Evolutionary conservation across 2,888 invertebrate species (phyloP).

Genomic region (Pecten maximus): DNA sequence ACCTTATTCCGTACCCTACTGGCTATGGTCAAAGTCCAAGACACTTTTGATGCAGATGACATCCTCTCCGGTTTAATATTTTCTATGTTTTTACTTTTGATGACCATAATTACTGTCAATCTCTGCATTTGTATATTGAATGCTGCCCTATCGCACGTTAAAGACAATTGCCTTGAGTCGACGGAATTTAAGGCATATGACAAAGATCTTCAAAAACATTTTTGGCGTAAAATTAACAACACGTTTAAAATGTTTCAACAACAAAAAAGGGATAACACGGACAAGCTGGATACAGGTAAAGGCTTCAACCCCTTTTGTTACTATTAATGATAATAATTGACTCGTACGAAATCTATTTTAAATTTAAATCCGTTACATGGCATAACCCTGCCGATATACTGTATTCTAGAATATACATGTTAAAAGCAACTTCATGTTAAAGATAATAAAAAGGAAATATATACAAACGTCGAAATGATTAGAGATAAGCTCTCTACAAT

Average conservation of each 20-base stretch:
- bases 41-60: conserved; percentile 42
- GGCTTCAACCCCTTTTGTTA: too few species aligned
- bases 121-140: conserved; percentile 46
- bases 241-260: neutral
- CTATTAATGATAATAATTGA: too few species aligned
- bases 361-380: too few species aligned
- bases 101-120: conserved; percentile 51
- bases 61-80: conserved; percentile 43
- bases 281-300: neutral
- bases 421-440: too few species aligned
- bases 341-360: too few species aligned
- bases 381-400: too few species aligned
- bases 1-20: conserved; percentile 50
- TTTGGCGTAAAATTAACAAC: conserved; percentile 44
- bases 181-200: conserved; percentile 22
- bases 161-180: neutral
- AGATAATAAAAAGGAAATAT: too few species aligned
- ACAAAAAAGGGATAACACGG: neutral
- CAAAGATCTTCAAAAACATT: conserved; percentile 47
- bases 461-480: too few species aligned
- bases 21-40: conserved; percentile 41
- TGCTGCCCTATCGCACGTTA: conserved; percentile 36
- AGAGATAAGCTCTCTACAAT: too few species aligned
- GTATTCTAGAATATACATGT: too few species aligned
- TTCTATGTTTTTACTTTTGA: conserved; percentile 45